Evolutionary conservation across 2,113 vertebrate species (phyloP).

Genomic region (Grammomys dolichurus): DNA sequence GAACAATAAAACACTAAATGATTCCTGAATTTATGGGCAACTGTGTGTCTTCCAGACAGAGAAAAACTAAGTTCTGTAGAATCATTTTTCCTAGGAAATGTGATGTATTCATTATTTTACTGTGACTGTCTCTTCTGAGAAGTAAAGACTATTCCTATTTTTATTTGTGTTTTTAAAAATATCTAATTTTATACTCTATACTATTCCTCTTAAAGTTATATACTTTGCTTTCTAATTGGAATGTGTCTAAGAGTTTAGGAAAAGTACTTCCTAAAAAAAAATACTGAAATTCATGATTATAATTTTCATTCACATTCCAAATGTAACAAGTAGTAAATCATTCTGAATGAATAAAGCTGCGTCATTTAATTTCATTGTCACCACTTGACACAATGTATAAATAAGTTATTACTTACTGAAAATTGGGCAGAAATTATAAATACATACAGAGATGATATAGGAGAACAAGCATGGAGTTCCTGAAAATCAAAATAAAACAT

Average conservation of each 20-base stretch:
- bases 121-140: neutral
- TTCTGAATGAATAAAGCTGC: neutral
- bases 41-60: neutral
- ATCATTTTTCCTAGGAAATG: neutral
- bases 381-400: neutral
- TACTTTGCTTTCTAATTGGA: neutral
- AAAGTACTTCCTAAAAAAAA: neutral
- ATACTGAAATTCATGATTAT: neutral
- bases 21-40: neutral
- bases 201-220: neutral
- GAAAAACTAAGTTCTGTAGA: neutral
- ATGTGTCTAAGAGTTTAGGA: neutral
- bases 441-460: neutral
- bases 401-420: neutral
- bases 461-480: no score
- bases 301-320: neutral
- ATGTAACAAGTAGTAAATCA: neutral
- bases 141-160: neutral
- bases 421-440: neutral
- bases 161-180: neutral
- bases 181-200: neutral
- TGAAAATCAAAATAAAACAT: neutral
- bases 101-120: neutral
- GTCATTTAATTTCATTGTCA: neutral
- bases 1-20: neutral